Conservation (phyloP, 2,888 invertebrate genomes). For the Phania funesta region DNA sequence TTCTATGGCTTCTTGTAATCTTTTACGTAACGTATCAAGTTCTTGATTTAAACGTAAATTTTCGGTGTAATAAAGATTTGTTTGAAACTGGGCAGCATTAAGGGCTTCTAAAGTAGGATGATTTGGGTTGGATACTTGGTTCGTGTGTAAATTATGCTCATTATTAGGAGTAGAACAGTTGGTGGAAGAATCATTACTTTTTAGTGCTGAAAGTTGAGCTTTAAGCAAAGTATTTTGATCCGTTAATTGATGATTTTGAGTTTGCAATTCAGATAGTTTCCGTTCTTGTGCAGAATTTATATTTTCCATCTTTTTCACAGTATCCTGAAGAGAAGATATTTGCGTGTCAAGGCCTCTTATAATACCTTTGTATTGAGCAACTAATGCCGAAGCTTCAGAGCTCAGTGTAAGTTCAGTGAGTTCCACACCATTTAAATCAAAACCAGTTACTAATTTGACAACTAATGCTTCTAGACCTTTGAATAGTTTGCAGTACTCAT, state of each 20-base stretch:
- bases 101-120: conserved; percentile 69
- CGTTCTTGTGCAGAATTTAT: conserved; percentile 76
- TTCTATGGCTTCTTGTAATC: conserved; percentile 72
- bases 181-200: conserved; percentile 69
- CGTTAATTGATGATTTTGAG: conserved; percentile 87
- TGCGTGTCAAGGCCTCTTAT: conserved; percentile 93
- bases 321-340: conserved; percentile 80
- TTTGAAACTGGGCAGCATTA: conserved; percentile 74
- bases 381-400: conserved; percentile 79
- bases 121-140: background rate
- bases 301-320: conserved; percentile 72
- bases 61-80: conserved; percentile 78
- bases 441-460: conserved; percentile 82
- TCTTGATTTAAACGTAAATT: conserved; percentile 78
- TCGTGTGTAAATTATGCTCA: conserved; percentile 36
- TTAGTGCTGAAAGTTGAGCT: conserved; percentile 84
- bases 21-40: conserved; percentile 74
- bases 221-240: conserved; percentile 94
- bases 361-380: conserved; percentile 90
- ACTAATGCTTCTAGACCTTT: conserved; percentile 87
- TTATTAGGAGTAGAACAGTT: conserved; percentile 54
- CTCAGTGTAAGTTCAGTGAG: conserved; percentile 81
- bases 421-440: conserved; percentile 81
- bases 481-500: conserved; percentile 95
- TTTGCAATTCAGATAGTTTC: conserved; percentile 85